phyloP scores from a whole-genome alignment of 2,797 vertebrate genomes.

The Dryobates pubescens region DNA sequence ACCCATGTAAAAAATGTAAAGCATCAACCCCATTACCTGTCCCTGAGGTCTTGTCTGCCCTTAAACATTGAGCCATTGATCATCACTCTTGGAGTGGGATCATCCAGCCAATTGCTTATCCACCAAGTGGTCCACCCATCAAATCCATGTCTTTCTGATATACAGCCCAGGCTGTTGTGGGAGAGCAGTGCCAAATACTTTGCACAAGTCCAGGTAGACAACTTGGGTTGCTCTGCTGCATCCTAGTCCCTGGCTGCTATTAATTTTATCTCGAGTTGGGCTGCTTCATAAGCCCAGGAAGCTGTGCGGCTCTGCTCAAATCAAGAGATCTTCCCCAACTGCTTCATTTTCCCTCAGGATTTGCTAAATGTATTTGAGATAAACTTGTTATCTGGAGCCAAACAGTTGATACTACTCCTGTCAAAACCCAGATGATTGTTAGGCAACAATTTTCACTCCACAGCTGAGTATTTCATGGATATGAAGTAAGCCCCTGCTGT shows the following conservation, averaged over 20 bases:
- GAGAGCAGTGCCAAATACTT: no score
- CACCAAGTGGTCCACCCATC: no score
- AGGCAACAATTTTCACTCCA: not conserved
- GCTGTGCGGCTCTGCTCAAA: not conserved
- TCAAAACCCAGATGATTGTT: not conserved
- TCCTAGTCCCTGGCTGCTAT: not conserved
- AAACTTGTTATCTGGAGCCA: not conserved
- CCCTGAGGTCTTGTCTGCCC: no score
- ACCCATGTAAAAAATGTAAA: no score
- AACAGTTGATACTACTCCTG: not conserved
- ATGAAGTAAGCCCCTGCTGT: not conserved
- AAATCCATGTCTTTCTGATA: no score
- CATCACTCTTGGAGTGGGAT: no score
- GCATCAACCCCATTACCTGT: no score
- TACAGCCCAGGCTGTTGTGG: no score
- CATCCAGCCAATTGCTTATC: no score
- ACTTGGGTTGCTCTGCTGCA: not conserved
- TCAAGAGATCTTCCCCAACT: not conserved
- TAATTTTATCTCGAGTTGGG: not conserved
- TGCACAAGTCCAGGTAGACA: no score
- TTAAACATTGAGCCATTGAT: no score
- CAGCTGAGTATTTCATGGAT: not conserved
- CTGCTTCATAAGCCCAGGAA: not conserved
- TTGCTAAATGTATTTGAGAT: not conserved
- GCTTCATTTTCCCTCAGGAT: not conserved